Conservation (phyloP, 2,797 vertebrate species). For the Petrocephalus schoutedeni region DNA sequence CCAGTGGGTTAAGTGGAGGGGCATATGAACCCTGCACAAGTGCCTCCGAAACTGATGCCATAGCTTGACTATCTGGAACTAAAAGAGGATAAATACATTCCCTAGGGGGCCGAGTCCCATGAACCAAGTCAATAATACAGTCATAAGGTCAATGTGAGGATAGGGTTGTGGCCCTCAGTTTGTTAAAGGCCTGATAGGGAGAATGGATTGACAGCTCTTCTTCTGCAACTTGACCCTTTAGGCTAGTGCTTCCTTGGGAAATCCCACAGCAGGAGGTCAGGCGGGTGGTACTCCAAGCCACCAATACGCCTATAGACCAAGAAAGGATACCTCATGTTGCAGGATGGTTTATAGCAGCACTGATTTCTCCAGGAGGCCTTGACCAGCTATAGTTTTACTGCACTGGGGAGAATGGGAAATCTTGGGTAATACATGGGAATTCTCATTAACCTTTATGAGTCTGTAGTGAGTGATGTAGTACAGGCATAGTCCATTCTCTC, state of each 20-base stretch:
- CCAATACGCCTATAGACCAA: neutral
- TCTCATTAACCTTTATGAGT: neutral
- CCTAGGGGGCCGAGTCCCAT: neutral
- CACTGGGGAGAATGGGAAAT: neutral
- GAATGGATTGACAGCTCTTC: neutral
- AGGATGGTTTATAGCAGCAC: neutral
- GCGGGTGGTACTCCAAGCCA: neutral
- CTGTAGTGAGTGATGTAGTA: neutral
- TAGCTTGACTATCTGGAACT: neutral
- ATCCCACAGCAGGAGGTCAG: neutral
- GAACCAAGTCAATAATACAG: neutral
- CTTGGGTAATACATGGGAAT: neutral
- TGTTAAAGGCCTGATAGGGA: neutral
- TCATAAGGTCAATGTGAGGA: neutral
- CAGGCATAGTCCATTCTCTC: neutral
- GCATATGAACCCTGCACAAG: neutral
- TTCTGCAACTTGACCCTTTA: neutral
- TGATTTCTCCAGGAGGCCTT: neutral
- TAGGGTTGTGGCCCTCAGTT: neutral
- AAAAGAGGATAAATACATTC: neutral
- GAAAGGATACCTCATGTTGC: neutral
- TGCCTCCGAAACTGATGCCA: neutral
- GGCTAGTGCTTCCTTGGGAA: neutral
- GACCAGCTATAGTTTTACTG: neutral
- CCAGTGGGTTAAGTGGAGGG: neutral